Base-by-base conservation (phyloP, 2,888 invertebrate species). In the Monoplex corrugatus region DNA sequence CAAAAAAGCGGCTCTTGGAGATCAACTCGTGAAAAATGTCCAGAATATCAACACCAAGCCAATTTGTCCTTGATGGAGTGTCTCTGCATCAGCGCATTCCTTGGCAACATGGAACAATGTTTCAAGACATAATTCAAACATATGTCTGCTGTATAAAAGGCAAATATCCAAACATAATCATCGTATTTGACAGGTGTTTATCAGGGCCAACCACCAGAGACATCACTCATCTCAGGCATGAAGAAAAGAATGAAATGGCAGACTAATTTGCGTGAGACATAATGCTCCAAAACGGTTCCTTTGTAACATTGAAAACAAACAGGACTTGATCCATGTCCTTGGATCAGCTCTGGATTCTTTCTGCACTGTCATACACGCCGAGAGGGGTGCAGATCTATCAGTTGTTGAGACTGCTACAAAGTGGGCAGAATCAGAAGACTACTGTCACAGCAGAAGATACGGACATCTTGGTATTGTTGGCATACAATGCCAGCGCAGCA, bases 391-490 rank as follows among this genome's bases (percentile, higher is more conserved):
- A 38, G 92, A 94, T 90, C 16, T 92, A 5, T 68, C 92, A 16
- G 93, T 94, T 89, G 92, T 90, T 1, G 32, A 91, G 44, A 93
- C 92, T 50, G 91, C 92, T 35, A 82, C 92, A 28, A 72, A 84
- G n/a, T 68, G 43, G 50, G 86, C 93, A 43, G 63, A 68, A 40
- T n/a, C 35, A 57, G 45, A 35, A 32, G 1, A 92, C 92, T 72
- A 87, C 87, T n/a, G 32, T 93, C 8, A 86, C 93, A 57, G 94
- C 93, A 13, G 93, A 93, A 85, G 94, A 94, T 83, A 94, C 93
- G 35, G 93, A 94, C 88, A 82, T 94, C 23, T 88, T 94, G 0
- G 90, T 93, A 28, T 90, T 93, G 13, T 78, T 94, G 38, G 91
- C 90, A 72, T 90, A 91, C 85, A 91, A 93, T 89, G 88, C 90